Evolutionary conservation across 2,113 vertebrate genomes (phyloP).

Genomic region (Catharus minimus): DNA sequence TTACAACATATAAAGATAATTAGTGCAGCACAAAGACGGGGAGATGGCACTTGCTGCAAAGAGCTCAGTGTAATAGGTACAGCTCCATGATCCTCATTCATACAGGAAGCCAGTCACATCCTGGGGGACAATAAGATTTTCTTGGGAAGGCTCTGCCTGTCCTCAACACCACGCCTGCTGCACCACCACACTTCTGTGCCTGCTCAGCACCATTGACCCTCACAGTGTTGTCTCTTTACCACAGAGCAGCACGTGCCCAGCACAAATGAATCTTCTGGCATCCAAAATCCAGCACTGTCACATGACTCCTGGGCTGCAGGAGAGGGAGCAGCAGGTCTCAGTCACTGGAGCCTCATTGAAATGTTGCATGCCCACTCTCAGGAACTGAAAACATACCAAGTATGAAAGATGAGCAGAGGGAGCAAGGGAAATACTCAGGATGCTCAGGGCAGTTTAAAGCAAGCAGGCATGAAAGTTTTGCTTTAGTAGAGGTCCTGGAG

Average conservation of each 20-base stretch:
- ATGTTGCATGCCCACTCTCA: neutral
- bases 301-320: neutral
- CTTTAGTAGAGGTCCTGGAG: neutral
- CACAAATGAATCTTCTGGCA: neutral
- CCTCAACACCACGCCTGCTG: rapidly evolving
- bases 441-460: neutral
- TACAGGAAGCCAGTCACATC: neutral
- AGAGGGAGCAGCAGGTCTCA: neutral
- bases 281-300: neutral
- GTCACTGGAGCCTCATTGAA: neutral
- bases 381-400: neutral
- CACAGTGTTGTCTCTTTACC: neutral
- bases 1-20: neutral
- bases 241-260: rapidly evolving
- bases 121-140: neutral
- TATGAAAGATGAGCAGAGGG: neutral
- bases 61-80: neutral
- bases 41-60: neutral
- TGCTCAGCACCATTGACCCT: neutral
- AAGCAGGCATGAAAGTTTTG: neutral
- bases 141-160: neutral
- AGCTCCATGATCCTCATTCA: neutral
- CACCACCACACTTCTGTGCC: neutral
- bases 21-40: neutral
- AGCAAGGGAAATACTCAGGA: neutral